Base-by-base conservation (phyloP, 2,797 vertebrate genomes). In the Balearica regulorum region DNA sequence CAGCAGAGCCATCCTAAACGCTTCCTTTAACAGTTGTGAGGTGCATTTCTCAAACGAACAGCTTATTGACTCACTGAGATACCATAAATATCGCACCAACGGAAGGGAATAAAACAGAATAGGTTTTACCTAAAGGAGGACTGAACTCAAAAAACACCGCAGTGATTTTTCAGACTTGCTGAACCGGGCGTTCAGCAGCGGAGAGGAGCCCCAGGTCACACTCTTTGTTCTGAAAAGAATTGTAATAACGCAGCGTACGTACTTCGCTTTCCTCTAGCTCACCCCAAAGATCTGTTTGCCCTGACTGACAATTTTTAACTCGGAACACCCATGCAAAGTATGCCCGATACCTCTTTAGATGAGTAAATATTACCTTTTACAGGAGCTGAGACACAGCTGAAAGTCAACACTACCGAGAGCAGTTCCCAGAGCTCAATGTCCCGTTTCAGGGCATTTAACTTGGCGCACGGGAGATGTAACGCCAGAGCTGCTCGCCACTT, bases 201-300 rank as follows among this genome's bases (percentile, higher is more conserved):
- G 0, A 8, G 5, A 46, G 66, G 37, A 54, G 66, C 86, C 20
- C 14, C 22, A 9, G 78, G 51, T 29, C 72, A 55, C 35, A 0
- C 28, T 35, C 65, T 8, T 29, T 9, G 62, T 3, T 61, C 69
- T 31, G 11, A 17, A 28, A 54, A 16, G 39, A 43, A 51, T 4
- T 4, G 7, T 2, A 33, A 37, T 6, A 49, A 31, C 0, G 19
- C 64, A 35, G 29, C 1, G 0, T 2, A 4, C 4, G 28, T 68
- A 3, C 82, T 85, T 82, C 17, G 44, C 65, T 62, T 55, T 46
- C 79, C 78, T 41, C 48, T 3, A 17, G 10, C 11, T 54, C 35
- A 17, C 49, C 84, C 78, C 41, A 24, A 37, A 70, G 68, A 64
- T 73, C 55, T 51, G 55, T 85, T 93, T 92, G 75, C 68, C 69